phyloP scores from a whole-genome alignment of 2,888 invertebrate species.

The Thera obeliscata region DNA sequence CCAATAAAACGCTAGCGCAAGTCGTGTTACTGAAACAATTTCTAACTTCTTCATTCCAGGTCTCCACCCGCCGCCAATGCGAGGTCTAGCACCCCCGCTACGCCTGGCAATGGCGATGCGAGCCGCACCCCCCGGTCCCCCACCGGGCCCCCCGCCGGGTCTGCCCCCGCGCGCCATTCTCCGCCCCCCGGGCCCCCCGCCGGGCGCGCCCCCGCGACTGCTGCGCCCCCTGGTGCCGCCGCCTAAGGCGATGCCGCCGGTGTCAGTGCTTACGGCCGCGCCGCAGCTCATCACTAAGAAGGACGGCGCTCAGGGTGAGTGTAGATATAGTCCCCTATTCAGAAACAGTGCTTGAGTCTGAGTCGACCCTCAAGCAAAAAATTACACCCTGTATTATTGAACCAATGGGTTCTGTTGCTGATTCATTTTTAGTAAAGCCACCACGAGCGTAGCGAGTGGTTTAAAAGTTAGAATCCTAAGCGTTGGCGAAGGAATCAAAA shows the following conservation, averaged over 20 bases:
- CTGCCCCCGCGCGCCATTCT: slow-evolving; percentile 81
- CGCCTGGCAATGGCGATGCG: slow-evolving; percentile 52
- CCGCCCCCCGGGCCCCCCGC: slow-evolving; percentile 86
- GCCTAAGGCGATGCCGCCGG: slow-evolving; percentile 67
- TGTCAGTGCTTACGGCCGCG: slow-evolving; percentile 92
- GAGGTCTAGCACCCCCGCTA: slow-evolving; percentile 52
- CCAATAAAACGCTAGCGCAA: neutral
- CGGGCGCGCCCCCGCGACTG: slow-evolving; percentile 76
- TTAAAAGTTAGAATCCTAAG: no score
- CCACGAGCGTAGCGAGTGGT: no score
- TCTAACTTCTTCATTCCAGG: slow-evolving; percentile 45
- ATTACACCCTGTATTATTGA: no score
- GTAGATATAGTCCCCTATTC: no score
- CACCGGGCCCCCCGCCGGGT: slow-evolving; percentile 72
- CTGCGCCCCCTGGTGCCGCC: slow-evolving; percentile 84
- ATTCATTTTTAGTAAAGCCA: no score
- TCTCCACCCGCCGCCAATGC: slow-evolving; percentile 67
- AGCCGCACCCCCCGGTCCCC: slow-evolving; percentile 83
- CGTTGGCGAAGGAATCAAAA: no score
- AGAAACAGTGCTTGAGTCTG: no score
- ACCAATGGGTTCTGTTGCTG: no score
- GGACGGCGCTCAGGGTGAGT: slow-evolving; percentile 83
- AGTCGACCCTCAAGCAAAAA: no score
- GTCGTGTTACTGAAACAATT: neutral
- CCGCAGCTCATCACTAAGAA: slow-evolving; percentile 92